Conservation (phyloP, 2,888 invertebrate genomes). For the Tiliacea citrago region DNA sequence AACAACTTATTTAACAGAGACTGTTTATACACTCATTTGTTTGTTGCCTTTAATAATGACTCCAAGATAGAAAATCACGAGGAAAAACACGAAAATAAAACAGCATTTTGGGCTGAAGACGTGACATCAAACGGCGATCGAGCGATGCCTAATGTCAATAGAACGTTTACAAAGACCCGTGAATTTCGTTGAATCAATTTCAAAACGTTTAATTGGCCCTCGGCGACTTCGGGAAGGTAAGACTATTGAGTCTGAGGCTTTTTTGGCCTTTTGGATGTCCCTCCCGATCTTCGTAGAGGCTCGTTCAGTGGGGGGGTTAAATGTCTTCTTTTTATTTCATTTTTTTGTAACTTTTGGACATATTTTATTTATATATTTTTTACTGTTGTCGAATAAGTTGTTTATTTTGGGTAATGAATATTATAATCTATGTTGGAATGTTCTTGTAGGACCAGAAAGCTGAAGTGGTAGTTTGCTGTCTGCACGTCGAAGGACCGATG, state of each 20-base stretch:
- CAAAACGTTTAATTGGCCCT: slow-evolving; percentile 88
- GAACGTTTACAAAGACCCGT: slow-evolving; percentile 80
- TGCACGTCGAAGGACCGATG: neutral
- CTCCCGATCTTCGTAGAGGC: slow-evolving; percentile 52
- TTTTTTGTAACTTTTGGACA: neutral
- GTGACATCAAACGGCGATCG: slow-evolving; percentile 79
- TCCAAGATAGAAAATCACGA: slow-evolving; percentile 51
- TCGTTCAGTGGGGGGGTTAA: slow-evolving; percentile 43
- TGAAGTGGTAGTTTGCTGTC: neutral
- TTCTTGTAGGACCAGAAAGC: neutral
- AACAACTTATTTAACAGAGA: slow-evolving; percentile 54
- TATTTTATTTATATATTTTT: too few relatives aligned
- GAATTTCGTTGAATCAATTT: slow-evolving; percentile 85
- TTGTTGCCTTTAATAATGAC: slow-evolving; percentile 58
- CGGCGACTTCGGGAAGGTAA: slow-evolving; percentile 74
- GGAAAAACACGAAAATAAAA: slow-evolving; percentile 56
- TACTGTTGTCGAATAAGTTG: neutral
- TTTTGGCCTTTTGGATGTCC: slow-evolving; percentile 83
- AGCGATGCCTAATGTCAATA: slow-evolving; percentile 79
- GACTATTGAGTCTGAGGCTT: slow-evolving; percentile 74
- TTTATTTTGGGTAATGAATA: neutral
- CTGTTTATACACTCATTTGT: slow-evolving; percentile 56
- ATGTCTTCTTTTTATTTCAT: neutral
- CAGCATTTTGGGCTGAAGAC: slow-evolving; percentile 56
- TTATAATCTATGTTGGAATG: neutral